Conservation (phyloP, 2,113 vertebrate genomes). For the Thamnaconus septentrionalis region DNA sequence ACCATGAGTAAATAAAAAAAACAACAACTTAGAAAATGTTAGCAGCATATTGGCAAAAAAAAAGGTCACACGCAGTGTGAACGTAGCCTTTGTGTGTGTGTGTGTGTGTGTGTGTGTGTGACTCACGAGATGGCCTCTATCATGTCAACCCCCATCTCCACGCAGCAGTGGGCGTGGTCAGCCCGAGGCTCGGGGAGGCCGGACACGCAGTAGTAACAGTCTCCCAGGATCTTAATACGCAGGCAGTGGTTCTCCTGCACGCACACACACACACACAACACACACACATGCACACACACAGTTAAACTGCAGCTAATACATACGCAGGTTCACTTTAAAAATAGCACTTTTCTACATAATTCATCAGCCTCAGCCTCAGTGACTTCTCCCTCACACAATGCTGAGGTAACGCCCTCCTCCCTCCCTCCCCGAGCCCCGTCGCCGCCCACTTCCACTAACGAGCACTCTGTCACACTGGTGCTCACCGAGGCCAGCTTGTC, state of each 20-base stretch:
- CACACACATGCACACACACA: too few species aligned
- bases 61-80: too few species aligned
- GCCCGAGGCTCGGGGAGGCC: constrained; percentile 90
- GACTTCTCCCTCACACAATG: constrained; percentile 23
- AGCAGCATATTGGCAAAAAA: too few species aligned
- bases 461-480: not conserved
- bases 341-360: constrained; percentile 20
- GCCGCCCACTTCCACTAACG: too few species aligned
- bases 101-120: constrained; percentile 2
- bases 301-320: constrained; percentile 11
- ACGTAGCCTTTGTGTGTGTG: too few species aligned
- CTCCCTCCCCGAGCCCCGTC: too few species aligned
- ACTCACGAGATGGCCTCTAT: constrained; percentile 97
- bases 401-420: constrained; percentile 12
- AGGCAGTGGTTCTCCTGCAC: constrained; percentile 93
- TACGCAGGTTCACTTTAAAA: constrained; percentile 8
- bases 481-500: constrained; percentile 96
- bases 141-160: constrained; percentile 98
- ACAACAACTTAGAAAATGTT: too few species aligned
- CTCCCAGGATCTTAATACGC: constrained; percentile 95
- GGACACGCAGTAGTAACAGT: constrained; percentile 97
- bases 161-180: constrained; percentile 96
- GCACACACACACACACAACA: constrained; percentile 16
- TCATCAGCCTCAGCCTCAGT: constrained; percentile 25
- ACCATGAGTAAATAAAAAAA: too few species aligned